phyloP scores from a whole-genome alignment of 2,797 vertebrate species.

The Coilia nasus region DNA sequence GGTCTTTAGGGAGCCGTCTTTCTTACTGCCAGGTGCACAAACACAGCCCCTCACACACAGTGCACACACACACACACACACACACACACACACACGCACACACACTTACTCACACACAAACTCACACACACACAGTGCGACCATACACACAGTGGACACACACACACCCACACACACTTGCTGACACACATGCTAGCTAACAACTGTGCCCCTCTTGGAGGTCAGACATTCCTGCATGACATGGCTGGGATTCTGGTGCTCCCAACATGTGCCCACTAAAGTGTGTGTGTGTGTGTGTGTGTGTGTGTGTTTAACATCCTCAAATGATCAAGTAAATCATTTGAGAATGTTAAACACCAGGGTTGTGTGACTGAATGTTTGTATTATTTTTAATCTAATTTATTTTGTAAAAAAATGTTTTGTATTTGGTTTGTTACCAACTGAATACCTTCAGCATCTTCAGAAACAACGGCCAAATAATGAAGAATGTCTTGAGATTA shows the following conservation, averaged over 20 bases:
- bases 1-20: constrained; percentile 9
- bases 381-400: neutral
- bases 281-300: too few species aligned
- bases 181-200: constrained; percentile 31
- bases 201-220: constrained; percentile 30
- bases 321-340: neutral
- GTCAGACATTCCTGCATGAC: constrained; percentile 34
- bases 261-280: neutral
- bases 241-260: constrained; percentile 8
- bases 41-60: constrained; percentile 10
- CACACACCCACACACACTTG: constrained; percentile 27
- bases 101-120: constrained; percentile 28
- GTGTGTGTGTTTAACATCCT: too few species aligned
- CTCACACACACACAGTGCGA: neutral
- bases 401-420: neutral
- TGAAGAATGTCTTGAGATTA: constrained; percentile 5
- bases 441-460: neutral
- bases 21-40: constrained; percentile 47
- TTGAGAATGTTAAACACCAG: neutral
- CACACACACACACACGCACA: constrained; percentile 26
- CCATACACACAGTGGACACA: constrained; percentile 16
- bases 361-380: neutral
- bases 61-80: constrained; percentile 14
- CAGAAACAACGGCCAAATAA: neutral
- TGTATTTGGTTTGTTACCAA: neutral